phyloP scores from a whole-genome alignment of 2,888 invertebrate genomes.

The Baccha elongata region DNA sequence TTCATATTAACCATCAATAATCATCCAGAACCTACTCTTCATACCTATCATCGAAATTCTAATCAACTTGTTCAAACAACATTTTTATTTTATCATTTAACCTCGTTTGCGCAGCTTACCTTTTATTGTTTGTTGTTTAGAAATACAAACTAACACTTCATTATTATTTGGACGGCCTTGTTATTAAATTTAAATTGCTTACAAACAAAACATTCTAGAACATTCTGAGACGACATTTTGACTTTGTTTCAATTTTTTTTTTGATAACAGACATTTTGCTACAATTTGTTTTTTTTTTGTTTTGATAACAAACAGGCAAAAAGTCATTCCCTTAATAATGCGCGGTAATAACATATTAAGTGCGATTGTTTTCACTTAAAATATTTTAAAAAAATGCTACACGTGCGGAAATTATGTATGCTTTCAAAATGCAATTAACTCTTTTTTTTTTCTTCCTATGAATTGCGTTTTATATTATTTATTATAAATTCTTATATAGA shows the following conservation, averaged over 20 bases:
- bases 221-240: slow-evolving; percentile 25
- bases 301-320: slow-evolving; percentile 33
- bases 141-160: slow-evolving; percentile 12
- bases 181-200: neutral
- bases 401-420: slow-evolving; percentile 32
- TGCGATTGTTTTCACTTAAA: slow-evolving; percentile 22
- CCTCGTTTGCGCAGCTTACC: neutral
- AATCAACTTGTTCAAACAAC: slow-evolving; percentile 24
- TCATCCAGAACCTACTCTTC: too few species aligned
- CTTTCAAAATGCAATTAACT: slow-evolving; percentile 27
- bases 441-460: neutral
- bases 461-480: slow-evolving; percentile 50
- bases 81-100: slow-evolving; percentile 3
- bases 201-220: slow-evolving; percentile 16
- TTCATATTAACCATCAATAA: too few species aligned
- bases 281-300: neutral
- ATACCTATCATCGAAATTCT: too few species aligned
- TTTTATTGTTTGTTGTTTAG: slow-evolving; percentile 4
- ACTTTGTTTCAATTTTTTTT: slow-evolving; percentile 36
- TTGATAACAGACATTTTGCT: slow-evolving; percentile 27
- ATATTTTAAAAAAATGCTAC: slow-evolving; percentile 22
- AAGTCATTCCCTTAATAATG: slow-evolving; percentile 15
- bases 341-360: slow-evolving; percentile 24
- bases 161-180: slow-evolving; percentile 24
- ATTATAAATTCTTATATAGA: neutral